Evolutionary conservation across 2,113 vertebrate species (phyloP).

Genomic region (Galbula dea): DNA sequence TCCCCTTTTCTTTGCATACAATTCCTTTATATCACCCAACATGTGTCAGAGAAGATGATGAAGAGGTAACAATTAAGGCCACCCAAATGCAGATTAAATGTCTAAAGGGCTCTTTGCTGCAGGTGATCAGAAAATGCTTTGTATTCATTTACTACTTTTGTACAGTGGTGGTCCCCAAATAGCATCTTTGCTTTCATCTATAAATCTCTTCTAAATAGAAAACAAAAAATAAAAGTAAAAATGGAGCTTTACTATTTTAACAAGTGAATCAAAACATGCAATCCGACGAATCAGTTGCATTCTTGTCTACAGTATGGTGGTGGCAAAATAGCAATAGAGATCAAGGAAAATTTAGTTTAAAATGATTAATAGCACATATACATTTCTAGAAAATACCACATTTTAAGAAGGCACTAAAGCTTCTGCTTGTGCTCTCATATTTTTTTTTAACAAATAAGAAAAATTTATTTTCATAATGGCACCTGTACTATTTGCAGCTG

Average conservation of each 20-base stretch:
- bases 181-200: constrained; percentile 33
- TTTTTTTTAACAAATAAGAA: constrained; percentile 47
- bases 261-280: constrained; percentile 30
- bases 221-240: not conserved
- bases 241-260: constrained; percentile 20
- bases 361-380: constrained; percentile 55
- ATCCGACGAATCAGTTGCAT: constrained; percentile 38
- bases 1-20: constrained; percentile 5
- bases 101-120: constrained; percentile 41
- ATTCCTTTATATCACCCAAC: constrained; percentile 30
- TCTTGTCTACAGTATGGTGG: constrained; percentile 29
- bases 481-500: constrained; percentile 67
- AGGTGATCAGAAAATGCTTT: constrained; percentile 43
- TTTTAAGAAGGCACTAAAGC: constrained; percentile 81
- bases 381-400: constrained; percentile 71
- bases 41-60: constrained; percentile 9
- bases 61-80: constrained; percentile 71
- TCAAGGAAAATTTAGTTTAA: constrained; percentile 8
- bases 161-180: constrained; percentile 68
- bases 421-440: constrained; percentile 76
- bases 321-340: constrained; percentile 50
- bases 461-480: constrained; percentile 47
- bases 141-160: constrained; percentile 51
- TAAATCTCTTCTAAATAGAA: constrained; percentile 18
- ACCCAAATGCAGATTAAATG: constrained; percentile 44